phyloP scores from a whole-genome alignment of 2,888 invertebrate genomes.

The Taphrorychus bicolor region DNA sequence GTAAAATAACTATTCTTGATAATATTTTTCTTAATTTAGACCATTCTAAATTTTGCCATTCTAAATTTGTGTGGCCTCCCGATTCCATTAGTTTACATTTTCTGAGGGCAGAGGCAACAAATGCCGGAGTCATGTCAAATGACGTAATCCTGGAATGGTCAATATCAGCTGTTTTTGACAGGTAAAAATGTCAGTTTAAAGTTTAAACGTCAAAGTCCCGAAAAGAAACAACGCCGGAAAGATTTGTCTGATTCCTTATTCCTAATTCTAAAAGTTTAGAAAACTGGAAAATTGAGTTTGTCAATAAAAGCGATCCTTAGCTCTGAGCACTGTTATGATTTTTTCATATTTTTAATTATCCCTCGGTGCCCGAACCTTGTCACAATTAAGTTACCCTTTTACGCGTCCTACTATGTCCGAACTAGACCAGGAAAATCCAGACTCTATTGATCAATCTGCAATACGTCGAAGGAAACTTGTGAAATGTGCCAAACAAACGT shows the following conservation, averaged over 20 bases:
- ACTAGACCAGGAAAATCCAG: constrained; percentile 12
- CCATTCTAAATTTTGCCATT: too few species aligned
- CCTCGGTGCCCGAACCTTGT: not conserved
- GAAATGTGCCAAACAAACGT: constrained; percentile 65
- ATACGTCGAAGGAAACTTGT: constrained; percentile 61
- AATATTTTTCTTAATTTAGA: too few species aligned
- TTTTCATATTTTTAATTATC: not conserved
- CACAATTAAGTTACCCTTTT: not conserved
- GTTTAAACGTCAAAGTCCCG: too few species aligned
- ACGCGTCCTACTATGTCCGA: constrained; percentile 17
- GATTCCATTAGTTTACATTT: too few species aligned
- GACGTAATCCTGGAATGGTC: too few species aligned
- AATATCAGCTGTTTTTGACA: too few species aligned
- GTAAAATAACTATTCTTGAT: too few species aligned
- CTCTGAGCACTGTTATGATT: not conserved
- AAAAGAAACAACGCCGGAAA: not conserved
- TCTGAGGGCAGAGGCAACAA: too few species aligned
- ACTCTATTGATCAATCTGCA: constrained; percentile 9
- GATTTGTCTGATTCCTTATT: too few species aligned
- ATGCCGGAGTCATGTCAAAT: too few species aligned
- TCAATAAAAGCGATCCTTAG: not conserved
- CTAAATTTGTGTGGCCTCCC: too few species aligned
- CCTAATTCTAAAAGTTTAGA: not conserved
- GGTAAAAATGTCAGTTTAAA: too few species aligned
- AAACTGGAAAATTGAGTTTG: not conserved